Evolutionary conservation across 2,888 invertebrate genomes (phyloP).

Genomic region (Eueremaeus valkanovi): DNA sequence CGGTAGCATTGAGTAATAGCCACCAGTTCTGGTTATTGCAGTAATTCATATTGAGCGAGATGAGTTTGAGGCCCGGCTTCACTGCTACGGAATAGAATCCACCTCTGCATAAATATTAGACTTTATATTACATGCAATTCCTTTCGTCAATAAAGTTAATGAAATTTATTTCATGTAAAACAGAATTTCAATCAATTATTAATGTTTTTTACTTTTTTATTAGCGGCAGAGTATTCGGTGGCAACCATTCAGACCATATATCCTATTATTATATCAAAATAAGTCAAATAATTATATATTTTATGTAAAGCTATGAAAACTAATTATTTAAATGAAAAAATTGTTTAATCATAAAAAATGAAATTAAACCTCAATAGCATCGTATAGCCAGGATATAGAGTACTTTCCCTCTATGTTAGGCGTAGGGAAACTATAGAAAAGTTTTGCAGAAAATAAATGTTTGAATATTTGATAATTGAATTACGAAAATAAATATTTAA

Average conservation of each 20-base stretch:
- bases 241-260: conserved; percentile 88
- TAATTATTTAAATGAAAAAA: conserved; percentile 95
- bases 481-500: not conserved
- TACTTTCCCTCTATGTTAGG: conserved; percentile 62
- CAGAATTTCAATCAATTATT: not conserved
- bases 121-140: not conserved
- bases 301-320: not conserved
- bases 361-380: conserved; percentile 1
- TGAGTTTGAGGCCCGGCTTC: conserved; percentile 66
- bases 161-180: conserved; percentile 67
- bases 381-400: conserved; percentile 60
- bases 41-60: conserved; percentile 75
- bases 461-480: not conserved
- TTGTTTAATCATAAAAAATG: not conserved
- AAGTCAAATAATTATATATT: too few species aligned
- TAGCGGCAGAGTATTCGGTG: conserved; percentile 77
- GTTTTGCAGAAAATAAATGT: too few species aligned
- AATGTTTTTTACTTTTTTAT: conserved; percentile 58
- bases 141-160: conserved; percentile 29
- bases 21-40: conserved; percentile 66
- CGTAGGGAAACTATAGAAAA: conserved; percentile 54
- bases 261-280: conserved; percentile 60
- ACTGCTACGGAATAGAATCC: conserved; percentile 68
- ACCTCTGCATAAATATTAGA: conserved; percentile 43
- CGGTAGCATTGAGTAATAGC: conserved; percentile 51